These are phyloP conservation scores for Drosophila sp. DNA, from an alignment of 1,140 invertebrate species.

Conservation along the genomic window DNA sequence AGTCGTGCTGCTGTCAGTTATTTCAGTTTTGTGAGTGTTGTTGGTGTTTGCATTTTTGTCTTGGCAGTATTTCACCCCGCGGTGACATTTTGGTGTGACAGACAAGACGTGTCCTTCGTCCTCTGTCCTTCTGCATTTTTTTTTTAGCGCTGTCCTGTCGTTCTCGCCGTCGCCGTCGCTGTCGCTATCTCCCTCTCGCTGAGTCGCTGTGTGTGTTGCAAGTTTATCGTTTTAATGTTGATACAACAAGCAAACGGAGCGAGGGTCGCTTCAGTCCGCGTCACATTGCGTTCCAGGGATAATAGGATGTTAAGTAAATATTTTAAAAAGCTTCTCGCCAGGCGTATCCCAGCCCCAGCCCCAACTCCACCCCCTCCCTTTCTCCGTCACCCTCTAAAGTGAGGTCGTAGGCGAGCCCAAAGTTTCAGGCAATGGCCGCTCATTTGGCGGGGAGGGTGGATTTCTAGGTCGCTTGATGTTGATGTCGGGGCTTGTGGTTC, in stretches of 20 bases:
- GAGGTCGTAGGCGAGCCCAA: constrained; percentile 64
- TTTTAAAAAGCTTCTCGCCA: constrained; percentile 65
- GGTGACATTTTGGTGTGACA: constrained; percentile 83
- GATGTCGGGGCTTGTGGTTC: background rate
- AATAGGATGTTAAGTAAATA: constrained; percentile 83
- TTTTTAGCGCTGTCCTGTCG: constrained; percentile 47
- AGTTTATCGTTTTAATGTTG: constrained; percentile 84
- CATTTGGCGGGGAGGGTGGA: constrained; percentile 47
- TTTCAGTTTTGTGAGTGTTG: background rate
- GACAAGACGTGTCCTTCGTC: constrained; percentile 84
- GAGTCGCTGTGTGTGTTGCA: constrained; percentile 50
- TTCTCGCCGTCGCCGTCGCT: background rate
- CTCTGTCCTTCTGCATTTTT: constrained; percentile 61
- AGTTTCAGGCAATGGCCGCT: constrained; percentile 61
- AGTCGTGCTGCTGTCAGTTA: constrained; percentile 10
- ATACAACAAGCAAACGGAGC: constrained; percentile 73
- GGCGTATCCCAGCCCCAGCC: background rate
- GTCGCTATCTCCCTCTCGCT: background rate
- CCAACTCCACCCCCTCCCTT: background rate
- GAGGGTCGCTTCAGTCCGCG: constrained; percentile 53
- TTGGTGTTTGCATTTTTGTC: constrained; percentile 61
- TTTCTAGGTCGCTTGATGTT: background rate
- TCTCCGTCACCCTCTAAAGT: constrained; percentile 1
- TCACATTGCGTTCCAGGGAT: constrained; percentile 65
- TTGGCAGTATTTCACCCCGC: constrained; percentile 80